A percentile compares a stretch with the other conserved stretches of the same genome.
These are phyloP conservation scores for Ptychobarbus kaznakovi DNA, from an alignment of 2,797 vertebrate species.

Conservation along the genomic window DNA sequence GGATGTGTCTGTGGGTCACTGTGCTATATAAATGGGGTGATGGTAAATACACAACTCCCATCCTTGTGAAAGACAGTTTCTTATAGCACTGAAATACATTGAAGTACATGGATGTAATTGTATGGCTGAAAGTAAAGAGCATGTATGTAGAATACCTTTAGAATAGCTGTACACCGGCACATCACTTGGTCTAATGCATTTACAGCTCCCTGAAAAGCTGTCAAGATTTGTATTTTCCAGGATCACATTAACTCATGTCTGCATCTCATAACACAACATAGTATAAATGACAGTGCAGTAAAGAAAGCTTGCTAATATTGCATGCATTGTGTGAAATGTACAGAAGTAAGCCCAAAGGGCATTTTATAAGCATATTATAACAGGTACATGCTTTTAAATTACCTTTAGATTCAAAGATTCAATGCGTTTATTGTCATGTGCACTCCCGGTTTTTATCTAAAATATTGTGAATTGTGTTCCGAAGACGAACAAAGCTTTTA, in stretches of 20 bases:
- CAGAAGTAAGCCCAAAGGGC: not conserved
- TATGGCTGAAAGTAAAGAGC: not conserved
- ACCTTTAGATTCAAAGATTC: no score
- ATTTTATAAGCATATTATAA: not conserved
- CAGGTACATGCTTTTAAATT: not conserved
- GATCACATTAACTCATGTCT: not conserved
- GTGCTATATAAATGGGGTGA: conserved; percentile 37
- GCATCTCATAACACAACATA: not conserved
- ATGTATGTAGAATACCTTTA: not conserved
- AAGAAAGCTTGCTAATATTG: not conserved
- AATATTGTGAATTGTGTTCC: no score
- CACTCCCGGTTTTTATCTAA: no score
- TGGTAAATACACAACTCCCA: conserved; percentile 25
- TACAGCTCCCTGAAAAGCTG: not conserved
- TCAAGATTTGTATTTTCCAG: not conserved
- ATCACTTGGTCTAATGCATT: conserved; percentile 5
- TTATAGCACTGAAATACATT: not conserved
- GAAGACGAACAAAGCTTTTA: no score
- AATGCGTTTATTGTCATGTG: no score
- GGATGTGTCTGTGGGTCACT: conserved; percentile 44
- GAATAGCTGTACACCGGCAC: not conserved
- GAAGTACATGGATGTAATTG: not conserved
- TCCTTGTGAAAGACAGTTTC: conserved; percentile 5
- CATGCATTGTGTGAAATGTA: not conserved
- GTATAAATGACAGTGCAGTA: not conserved